Conservation (phyloP, 2,113 vertebrate genomes). For the Caretta caretta region DNA sequence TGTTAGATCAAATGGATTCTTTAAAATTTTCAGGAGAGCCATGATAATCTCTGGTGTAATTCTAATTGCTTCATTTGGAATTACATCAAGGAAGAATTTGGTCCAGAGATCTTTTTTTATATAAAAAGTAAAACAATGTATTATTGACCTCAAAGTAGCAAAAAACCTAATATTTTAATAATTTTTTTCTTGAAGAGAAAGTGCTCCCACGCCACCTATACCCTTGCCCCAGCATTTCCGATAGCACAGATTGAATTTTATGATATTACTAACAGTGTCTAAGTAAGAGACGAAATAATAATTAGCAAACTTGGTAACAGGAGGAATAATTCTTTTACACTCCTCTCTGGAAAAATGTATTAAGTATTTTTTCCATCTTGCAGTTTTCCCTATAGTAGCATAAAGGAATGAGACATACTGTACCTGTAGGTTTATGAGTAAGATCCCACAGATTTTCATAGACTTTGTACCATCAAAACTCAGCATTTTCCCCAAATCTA, state of each 20-base stretch:
- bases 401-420: slow-evolving; percentile 64
- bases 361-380: slow-evolving; percentile 72
- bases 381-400: slow-evolving; percentile 44
- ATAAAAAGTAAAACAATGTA: not conserved
- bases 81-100: not conserved
- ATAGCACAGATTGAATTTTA: not conserved
- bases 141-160: not conserved
- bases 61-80: not conserved
- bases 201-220: not conserved
- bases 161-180: not conserved
- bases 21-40: not conserved
- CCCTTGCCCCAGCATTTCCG: not conserved
- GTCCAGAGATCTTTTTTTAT: not conserved
- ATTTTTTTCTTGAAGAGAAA: rapidly evolving
- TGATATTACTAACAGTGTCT: not conserved
- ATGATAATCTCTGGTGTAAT: not conserved
- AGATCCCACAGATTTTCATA: slow-evolving; percentile 39
- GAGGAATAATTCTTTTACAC: slow-evolving; percentile 68
- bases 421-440: slow-evolving; percentile 71
- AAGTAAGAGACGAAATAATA: slow-evolving; percentile 58
- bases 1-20: not conserved
- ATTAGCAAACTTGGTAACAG: slow-evolving; percentile 64
- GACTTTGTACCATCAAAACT: slow-evolving; percentile 44
- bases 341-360: slow-evolving; percentile 70
- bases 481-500: slow-evolving; percentile 43